A percentile compares a stretch with the other conserved stretches of the same genome.
These are phyloP conservation scores for Syrphus vitripennis DNA, from an alignment of 2,888 invertebrate genomes.

Conservation along the genomic window DNA sequence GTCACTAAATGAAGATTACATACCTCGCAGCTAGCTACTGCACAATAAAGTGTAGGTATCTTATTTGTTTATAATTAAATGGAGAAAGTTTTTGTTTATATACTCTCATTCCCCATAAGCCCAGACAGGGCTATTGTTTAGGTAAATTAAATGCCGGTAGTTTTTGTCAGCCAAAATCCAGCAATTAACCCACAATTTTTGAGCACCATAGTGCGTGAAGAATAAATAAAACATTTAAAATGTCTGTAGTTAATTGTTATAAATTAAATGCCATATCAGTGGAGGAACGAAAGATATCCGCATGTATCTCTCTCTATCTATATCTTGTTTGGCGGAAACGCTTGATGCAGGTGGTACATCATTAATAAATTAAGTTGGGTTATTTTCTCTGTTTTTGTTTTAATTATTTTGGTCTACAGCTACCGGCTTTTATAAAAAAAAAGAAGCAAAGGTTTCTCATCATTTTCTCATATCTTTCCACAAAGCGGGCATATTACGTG, in stretches of 20 bases:
- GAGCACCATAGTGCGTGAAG: conserved; percentile 6
- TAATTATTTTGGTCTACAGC: not conserved
- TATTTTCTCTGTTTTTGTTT: not conserved
- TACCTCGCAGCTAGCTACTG: too few species aligned
- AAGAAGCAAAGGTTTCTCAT: conserved; percentile 8
- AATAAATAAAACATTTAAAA: not conserved
- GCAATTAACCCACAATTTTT: not conserved
- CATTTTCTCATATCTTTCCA: not conserved
- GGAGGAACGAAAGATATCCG: not conserved
- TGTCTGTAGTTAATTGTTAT: not conserved
- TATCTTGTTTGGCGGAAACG: conserved; percentile 13
- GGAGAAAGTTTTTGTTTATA: conserved; percentile 17
- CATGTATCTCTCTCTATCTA: too few species aligned
- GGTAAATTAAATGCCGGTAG: conserved; percentile 15
- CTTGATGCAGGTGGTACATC: not conserved
- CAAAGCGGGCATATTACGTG: conserved; percentile 28
- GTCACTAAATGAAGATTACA: too few species aligned
- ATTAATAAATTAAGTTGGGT: not conserved
- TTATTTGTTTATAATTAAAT: not conserved
- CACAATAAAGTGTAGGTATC: not conserved
- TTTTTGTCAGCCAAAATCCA: not conserved
- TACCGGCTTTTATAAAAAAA: not conserved
- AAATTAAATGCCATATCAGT: conserved; percentile 1
- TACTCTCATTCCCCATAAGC: not conserved
- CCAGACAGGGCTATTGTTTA: too few species aligned